These are phyloP conservation scores for Crocallis elinguaria DNA, from an alignment of 2,888 invertebrate genomes.

Conservation along the genomic window DNA sequence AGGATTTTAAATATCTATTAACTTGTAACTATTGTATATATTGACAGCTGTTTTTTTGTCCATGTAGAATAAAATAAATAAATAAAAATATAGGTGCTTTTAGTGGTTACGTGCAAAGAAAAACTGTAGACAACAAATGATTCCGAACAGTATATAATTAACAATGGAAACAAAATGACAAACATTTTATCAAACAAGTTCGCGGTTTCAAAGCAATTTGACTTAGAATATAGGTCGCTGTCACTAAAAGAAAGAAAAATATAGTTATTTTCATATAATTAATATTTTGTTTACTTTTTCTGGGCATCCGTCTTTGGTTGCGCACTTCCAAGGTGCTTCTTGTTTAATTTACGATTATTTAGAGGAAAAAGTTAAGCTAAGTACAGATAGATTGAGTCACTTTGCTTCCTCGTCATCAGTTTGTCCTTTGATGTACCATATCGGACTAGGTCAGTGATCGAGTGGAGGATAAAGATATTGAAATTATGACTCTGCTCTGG, in stretches of 20 bases:
- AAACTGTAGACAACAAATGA: too few species aligned
- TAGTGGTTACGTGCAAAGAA: too few species aligned
- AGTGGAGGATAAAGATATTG: constrained; percentile 22
- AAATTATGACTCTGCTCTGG: constrained; percentile 1
- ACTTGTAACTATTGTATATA: too few species aligned
- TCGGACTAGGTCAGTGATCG: constrained; percentile 32
- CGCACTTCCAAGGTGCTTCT: constrained; percentile 32
- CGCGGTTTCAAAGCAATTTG: not conserved
- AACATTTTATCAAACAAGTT: too few species aligned
- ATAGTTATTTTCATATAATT: constrained; percentile 29
- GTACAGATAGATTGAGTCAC: constrained; percentile 33
- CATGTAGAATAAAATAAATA: too few species aligned
- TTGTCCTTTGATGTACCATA: constrained; percentile 29
- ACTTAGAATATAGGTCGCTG: not conserved
- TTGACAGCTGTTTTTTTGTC: too few species aligned
- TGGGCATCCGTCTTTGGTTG: constrained; percentile 19
- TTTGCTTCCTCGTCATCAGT: constrained; percentile 23
- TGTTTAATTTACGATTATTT: constrained; percentile 31
- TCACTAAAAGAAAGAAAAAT: constrained; percentile 22
- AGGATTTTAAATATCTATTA: too few species aligned
- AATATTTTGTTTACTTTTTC: constrained; percentile 37
- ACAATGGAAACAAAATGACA: too few species aligned
- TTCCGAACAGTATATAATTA: too few species aligned
- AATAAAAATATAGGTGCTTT: too few species aligned
- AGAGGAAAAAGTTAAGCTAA: constrained; percentile 35